phyloP scores from a whole-genome alignment of 2,888 invertebrate genomes.

The Camptogramma bilineatum region DNA sequence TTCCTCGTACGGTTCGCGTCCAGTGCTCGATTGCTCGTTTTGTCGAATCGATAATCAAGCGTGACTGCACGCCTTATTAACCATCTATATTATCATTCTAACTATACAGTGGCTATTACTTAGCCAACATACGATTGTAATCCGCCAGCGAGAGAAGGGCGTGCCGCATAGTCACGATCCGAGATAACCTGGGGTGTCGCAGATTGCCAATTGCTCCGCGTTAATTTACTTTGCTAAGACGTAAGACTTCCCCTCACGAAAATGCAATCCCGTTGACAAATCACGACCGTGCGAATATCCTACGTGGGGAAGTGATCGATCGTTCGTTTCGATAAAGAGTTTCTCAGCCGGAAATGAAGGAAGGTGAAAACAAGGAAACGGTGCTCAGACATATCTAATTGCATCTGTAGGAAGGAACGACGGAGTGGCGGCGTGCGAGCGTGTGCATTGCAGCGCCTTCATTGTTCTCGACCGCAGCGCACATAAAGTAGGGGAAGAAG shows the following conservation, averaged over 20 bases:
- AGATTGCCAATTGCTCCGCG: constrained; percentile 55
- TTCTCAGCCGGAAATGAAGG: constrained; percentile 58
- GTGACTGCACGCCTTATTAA: constrained; percentile 52
- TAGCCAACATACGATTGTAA: constrained; percentile 49
- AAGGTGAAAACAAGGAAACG: constrained; percentile 66
- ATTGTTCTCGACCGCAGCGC: constrained; percentile 59
- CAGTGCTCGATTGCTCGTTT: constrained; percentile 49
- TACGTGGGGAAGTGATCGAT: constrained; percentile 62
- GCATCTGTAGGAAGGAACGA: constrained; percentile 59
- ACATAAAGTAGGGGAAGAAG: constrained; percentile 44
- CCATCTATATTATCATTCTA: constrained; percentile 34
- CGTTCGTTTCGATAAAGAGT: constrained; percentile 59
- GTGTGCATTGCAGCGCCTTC: constrained; percentile 47
- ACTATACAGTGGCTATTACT: constrained; percentile 32
- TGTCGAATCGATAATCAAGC: constrained; percentile 46
- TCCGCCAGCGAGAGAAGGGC: constrained; percentile 49
- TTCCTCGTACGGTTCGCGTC: constrained; percentile 38
- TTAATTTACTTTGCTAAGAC: constrained; percentile 52
- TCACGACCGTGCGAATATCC: constrained; percentile 50
- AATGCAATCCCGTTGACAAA: constrained; percentile 59
- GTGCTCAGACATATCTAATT: constrained; percentile 64
- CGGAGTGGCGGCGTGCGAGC: constrained; percentile 58
- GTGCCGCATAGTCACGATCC: constrained; percentile 50
- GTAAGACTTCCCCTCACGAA: constrained; percentile 49
- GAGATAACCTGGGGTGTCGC: constrained; percentile 50